phyloP scores from a whole-genome alignment of 2,113 vertebrate species.

The Rhineura floridana region DNA sequence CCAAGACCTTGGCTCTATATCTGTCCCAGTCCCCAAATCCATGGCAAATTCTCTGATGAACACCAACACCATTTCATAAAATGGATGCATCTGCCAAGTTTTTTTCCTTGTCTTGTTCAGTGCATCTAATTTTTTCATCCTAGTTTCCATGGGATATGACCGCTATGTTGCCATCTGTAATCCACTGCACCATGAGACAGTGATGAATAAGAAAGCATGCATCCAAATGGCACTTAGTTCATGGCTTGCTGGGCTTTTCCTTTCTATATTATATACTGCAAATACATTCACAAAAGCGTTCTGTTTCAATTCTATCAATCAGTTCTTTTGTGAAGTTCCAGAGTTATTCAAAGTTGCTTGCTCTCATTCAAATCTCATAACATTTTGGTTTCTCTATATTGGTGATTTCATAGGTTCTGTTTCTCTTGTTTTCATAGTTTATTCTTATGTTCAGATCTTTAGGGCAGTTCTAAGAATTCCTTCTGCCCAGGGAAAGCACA shows the following conservation, averaged over 20 bases:
- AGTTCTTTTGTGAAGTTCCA: neutral
- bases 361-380: neutral
- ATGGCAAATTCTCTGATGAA: neutral
- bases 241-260: constrained; percentile 52
- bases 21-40: neutral
- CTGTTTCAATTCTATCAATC: neutral
- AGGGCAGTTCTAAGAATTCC: neutral
- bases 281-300: constrained; percentile 28
- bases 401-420: neutral
- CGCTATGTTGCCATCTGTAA: constrained; percentile 35
- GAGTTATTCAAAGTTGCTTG: neutral
- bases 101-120: neutral
- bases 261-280: constrained; percentile 19
- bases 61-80: neutral
- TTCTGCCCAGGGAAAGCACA: neutral
- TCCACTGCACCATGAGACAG: constrained; percentile 26
- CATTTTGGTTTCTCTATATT: neutral
- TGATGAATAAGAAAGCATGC: constrained; percentile 43
- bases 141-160: constrained; percentile 40
- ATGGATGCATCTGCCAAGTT: neutral
- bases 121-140: neutral
- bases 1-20: neutral
- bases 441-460: neutral
- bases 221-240: constrained; percentile 32
- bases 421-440: neutral